Conservation (phyloP, 2,888 invertebrate genomes). For the Pegoplata infirma region DNA sequence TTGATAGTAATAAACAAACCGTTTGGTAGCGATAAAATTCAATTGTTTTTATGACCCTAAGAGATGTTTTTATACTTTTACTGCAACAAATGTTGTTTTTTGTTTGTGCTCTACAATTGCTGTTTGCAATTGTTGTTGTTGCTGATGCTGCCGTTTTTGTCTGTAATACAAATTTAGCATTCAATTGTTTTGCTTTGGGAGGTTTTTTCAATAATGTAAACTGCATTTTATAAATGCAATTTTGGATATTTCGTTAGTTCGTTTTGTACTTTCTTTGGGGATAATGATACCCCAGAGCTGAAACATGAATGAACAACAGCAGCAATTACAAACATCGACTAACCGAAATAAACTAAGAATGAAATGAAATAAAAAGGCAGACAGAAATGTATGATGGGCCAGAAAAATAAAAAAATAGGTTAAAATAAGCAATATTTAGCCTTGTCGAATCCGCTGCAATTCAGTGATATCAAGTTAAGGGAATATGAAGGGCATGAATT, state of each 20-base stretch:
- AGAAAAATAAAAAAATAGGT: too few relatives aligned
- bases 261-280: conserved; percentile 38
- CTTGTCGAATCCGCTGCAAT: too few relatives aligned
- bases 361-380: not conserved
- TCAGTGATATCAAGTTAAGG: too few relatives aligned
- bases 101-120: not conserved
- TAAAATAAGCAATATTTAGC: too few relatives aligned
- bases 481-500: too few relatives aligned
- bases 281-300: conserved; percentile 47
- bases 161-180: conserved; percentile 35
- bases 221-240: conserved; percentile 55
- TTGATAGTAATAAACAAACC: conserved; percentile 43
- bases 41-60: conserved; percentile 53
- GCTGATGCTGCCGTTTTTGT: too few relatives aligned
- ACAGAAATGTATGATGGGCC: too few relatives aligned
- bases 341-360: not conserved
- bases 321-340: not conserved
- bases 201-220: conserved; percentile 32
- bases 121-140: conserved; percentile 15
- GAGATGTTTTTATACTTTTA: conserved; percentile 37
- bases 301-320: conserved; percentile 21
- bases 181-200: conserved; percentile 50
- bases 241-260: conserved; percentile 34
- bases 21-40: conserved; percentile 50
- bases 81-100: not conserved